Base-by-base conservation (phyloP, 2,888 invertebrate genomes). In the Troides helena region DNA sequence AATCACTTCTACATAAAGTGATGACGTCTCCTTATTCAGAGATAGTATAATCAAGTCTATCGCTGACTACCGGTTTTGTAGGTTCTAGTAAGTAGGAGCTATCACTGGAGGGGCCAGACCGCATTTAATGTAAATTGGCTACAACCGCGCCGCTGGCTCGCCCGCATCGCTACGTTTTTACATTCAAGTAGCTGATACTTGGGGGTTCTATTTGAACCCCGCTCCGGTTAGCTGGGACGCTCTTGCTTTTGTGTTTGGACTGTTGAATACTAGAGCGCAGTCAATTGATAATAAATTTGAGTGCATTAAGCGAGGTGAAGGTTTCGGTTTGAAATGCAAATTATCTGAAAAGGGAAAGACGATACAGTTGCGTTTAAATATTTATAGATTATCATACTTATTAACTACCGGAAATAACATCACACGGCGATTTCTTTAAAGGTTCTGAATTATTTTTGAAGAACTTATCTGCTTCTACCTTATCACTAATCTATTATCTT, bases 111-210 rank as follows among this genome's bases (percentile, higher is more conserved):
- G 83, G 79, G 78, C 84, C 83, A 82, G 80, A 83, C 90, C 89
- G 89, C 90, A 87, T 89, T 90, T 89, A 89, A 91, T 90, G 90
- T 87, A 90, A 91, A 90, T 91, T 87, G 86, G 83, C 85, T 84
- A 83, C 85, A 85, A 81, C 78, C 81, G 72, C 81, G 80, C 80
- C 77, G 75, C 67, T 57, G 36, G 78, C 76, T 79, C 81, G 75
- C 79, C 83, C 84, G 86, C 84, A 84, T 83, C 83, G 85, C 83
- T 81, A 81, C 84, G 86, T 90, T 89, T 90, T 90, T 88, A 85
- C 85, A 89, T 88, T 88, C 86, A 88, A 89, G 89, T 87, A 86
- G 85, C 84, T 83, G 83, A 84, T 86, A 85, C 89, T 89, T 85
- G 82, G 85, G 30, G 84, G 85, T 85, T 90, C 87, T 89, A 87